A percentile compares a stretch with the other conserved stretches of the same genome.
Evolutionary conservation across 1,140 invertebrate genomes (phyloP).

Genomic region (Ridgeia piscesae): DNA sequence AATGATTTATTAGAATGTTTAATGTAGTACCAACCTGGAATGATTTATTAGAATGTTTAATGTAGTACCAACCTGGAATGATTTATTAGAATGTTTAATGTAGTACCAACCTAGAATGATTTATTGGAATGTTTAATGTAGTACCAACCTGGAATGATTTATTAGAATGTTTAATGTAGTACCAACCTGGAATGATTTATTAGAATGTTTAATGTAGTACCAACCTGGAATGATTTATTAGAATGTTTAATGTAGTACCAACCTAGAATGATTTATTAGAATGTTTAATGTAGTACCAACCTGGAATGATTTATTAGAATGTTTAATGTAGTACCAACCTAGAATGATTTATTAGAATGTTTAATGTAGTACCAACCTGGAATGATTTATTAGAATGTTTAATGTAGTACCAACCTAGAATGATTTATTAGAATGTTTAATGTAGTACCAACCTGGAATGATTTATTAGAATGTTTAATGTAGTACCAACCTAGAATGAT

Average conservation of each 20-base stretch:
- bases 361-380: background rate
- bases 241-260: slow-evolving; percentile 80
- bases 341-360: no score
- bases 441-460: background rate
- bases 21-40: no score
- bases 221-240: slow-evolving; percentile 49
- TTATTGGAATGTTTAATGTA: no score
- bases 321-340: slow-evolving; percentile 79
- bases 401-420: no score
- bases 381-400: slow-evolving; percentile 69
- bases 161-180: slow-evolving; percentile 77
- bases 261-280: no score
- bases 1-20: slow-evolving; percentile 69
- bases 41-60: no score
- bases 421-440: no score
- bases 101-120: no score
- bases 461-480: slow-evolving; percentile 73
- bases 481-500: no score
- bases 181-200: no score
- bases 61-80: background rate
- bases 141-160: background rate
- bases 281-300: background rate
- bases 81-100: slow-evolving; percentile 73
- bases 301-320: slow-evolving; percentile 62
- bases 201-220: no score